phyloP scores from a whole-genome alignment of 2,113 vertebrate genomes.

The Alligator sinensis region DNA sequence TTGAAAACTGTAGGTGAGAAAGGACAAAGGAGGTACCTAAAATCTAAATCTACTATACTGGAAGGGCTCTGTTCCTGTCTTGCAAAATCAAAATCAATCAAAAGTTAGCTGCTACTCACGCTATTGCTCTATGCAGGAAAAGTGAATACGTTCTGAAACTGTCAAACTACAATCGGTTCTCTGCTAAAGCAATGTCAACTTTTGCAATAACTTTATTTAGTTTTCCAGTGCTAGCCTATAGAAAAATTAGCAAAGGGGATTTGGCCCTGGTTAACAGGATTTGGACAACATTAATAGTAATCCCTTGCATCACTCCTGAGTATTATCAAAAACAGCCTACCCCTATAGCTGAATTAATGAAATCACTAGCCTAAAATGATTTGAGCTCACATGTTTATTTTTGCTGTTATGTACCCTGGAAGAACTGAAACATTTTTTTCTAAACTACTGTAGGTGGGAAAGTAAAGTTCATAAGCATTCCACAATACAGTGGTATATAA shows the following conservation, averaged over 20 bases:
- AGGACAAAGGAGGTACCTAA: neutral
- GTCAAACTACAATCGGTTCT: neutral
- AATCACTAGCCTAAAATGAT: neutral
- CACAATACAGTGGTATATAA: neutral
- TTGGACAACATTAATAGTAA: neutral
- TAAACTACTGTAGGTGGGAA: too few species aligned
- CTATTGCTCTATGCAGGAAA: neutral
- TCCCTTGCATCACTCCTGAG: neutral
- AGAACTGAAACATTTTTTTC: too few species aligned
- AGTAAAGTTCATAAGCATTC: neutral
- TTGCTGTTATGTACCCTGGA: neutral
- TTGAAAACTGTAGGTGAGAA: neutral
- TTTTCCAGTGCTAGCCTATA: neutral
- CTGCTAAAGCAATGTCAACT: neutral
- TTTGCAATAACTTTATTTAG: neutral
- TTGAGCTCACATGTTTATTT: neutral
- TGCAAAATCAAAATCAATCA: neutral
- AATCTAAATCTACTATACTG: conserved; percentile 23
- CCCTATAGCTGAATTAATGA: neutral
- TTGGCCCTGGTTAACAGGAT: too few species aligned
- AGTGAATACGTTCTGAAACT: conserved; percentile 2
- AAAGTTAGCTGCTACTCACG: neutral
- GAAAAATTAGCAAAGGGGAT: neutral
- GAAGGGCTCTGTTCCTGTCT: neutral
- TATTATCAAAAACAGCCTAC: neutral